Evolutionary conservation across 2,113 vertebrate genomes (phyloP).

Genomic region (Eretmochelys imbricata): DNA sequence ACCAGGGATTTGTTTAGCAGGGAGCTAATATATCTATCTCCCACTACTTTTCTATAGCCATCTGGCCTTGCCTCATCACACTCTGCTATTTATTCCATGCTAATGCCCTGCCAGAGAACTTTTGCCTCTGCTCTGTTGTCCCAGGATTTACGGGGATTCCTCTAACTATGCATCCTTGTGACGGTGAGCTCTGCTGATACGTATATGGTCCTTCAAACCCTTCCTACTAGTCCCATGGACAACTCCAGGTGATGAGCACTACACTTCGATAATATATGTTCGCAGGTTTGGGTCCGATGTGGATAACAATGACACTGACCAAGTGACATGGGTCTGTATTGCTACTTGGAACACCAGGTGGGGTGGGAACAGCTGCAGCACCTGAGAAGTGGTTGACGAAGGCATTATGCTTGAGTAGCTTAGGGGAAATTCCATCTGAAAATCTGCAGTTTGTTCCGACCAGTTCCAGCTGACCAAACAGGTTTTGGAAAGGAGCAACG

Average conservation of each 20-base stretch:
- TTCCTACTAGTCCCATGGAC: not conserved
- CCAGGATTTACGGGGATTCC: not conserved
- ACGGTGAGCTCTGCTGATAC: not conserved
- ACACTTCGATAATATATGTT: not conserved
- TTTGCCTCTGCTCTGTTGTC: not conserved
- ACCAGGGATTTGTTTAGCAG: too few relatives aligned
- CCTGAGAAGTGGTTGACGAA: not conserved
- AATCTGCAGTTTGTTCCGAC: not conserved
- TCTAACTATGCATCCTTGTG: not conserved
- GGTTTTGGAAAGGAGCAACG: not conserved
- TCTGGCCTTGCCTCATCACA: too few relatives aligned
- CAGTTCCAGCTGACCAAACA: accelerated
- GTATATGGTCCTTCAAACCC: not conserved
- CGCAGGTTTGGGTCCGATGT: not conserved
- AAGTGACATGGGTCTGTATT: not conserved
- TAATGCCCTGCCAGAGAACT: not conserved
- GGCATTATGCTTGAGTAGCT: not conserved
- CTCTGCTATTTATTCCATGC: accelerated
- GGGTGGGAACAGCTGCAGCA: not conserved
- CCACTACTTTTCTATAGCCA: too few relatives aligned
- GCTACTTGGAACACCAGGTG: not conserved
- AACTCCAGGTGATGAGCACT: not conserved
- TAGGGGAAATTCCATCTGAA: not conserved
- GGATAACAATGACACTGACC: not conserved
- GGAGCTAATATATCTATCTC: too few relatives aligned